Evolutionary conservation across 2,797 vertebrate species (phyloP).

Genomic region (Morus bassanus): DNA sequence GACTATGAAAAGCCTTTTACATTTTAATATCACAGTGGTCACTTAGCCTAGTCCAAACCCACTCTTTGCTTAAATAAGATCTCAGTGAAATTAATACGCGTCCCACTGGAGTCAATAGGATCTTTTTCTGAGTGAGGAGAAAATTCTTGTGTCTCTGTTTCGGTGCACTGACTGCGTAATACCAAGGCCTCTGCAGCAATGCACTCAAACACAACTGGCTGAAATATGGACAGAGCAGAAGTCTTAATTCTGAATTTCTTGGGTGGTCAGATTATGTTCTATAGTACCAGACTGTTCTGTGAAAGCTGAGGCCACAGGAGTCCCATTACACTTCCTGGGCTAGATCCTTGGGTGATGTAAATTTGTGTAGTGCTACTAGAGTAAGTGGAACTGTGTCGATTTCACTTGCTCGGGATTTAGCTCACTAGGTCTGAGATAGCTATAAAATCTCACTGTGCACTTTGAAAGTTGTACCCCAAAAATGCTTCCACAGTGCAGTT

Average conservation of each 20-base stretch:
- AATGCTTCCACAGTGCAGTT: neutral
- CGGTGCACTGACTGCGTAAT: neutral
- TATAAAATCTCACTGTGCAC: conserved; percentile 30
- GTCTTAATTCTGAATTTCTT: conserved; percentile 38
- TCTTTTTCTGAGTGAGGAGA: neutral
- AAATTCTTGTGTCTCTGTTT: neutral
- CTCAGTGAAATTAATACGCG: neutral
- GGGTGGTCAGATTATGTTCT: conserved; percentile 41
- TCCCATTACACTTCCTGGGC: conserved; percentile 11
- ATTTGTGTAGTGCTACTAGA: neutral
- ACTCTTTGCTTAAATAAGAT: neutral
- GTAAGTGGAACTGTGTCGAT: neutral
- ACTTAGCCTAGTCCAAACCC: neutral
- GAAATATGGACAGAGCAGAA: conserved; percentile 45
- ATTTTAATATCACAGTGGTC: neutral
- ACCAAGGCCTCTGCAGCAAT: neutral
- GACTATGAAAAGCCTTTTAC: neutral
- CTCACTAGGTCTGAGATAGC: conserved; percentile 8
- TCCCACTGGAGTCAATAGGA: neutral
- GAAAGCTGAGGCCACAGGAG: conserved; percentile 46
- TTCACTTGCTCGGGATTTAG: conserved; percentile 28
- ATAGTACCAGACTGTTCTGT: conserved; percentile 29
- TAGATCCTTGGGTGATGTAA: neutral
- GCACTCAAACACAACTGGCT: conserved; percentile 9
- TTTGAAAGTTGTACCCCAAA: conserved; percentile 4